phyloP scores from a whole-genome alignment of 2,888 invertebrate species.

The Spilosoma lubricipeda region DNA sequence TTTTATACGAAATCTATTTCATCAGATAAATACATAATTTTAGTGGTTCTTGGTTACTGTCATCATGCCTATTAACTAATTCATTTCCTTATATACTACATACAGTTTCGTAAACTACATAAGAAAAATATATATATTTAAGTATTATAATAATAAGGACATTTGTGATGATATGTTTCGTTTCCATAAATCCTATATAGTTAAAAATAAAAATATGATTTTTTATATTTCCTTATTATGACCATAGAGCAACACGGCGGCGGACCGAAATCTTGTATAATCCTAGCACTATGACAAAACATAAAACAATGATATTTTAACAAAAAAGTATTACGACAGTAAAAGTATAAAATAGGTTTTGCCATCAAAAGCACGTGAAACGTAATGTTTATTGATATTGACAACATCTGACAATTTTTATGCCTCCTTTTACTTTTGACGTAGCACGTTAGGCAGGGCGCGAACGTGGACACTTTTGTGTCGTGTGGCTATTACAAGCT shows the following conservation, averaged over 20 bases:
- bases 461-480: too few species aligned
- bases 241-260: too few species aligned
- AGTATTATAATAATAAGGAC: conserved; percentile 12
- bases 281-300: too few species aligned
- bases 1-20: too few species aligned
- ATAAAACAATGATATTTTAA: too few species aligned
- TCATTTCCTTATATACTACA: neutral
- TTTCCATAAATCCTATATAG: neutral
- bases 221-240: neutral
- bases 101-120: neutral
- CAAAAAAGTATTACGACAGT: neutral
- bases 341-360: neutral
- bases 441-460: too few species aligned
- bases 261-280: too few species aligned
- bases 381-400: neutral
- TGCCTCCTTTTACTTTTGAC: neutral
- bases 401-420: neutral
- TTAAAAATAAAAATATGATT: neutral
- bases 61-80: neutral
- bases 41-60: too few species aligned
- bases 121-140: neutral
- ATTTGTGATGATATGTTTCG: conserved; percentile 20
- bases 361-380: neutral
- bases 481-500: too few species aligned
- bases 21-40: too few species aligned